Evolutionary conservation across 2,797 vertebrate species (phyloP).

Genomic region (Pangasius larnaudii): DNA sequence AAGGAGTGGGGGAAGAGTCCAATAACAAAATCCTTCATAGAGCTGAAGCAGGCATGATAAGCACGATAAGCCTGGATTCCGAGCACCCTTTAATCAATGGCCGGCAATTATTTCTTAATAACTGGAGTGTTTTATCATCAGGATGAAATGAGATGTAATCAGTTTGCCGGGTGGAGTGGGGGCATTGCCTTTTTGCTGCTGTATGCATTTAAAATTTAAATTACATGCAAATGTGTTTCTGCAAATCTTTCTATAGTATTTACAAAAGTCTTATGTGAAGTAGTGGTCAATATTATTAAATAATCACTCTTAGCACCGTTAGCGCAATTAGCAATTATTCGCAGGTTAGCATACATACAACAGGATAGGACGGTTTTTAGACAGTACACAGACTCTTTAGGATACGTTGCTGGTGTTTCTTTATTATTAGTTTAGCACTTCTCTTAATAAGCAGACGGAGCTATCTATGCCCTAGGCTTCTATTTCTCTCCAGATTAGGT

Average conservation of each 20-base stretch:
- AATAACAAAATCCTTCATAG: slow-evolving; percentile 43
- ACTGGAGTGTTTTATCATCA: slow-evolving; percentile 17
- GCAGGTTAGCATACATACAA: background rate
- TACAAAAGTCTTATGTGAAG: too few relatives aligned
- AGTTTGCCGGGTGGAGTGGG: background rate
- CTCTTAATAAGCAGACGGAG: background rate
- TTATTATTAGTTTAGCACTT: background rate
- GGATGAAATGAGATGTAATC: slow-evolving; percentile 17
- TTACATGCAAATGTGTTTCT: background rate
- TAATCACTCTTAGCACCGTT: background rate
- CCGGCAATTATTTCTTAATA: slow-evolving; percentile 31
- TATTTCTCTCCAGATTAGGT: background rate
- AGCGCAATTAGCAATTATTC: background rate
- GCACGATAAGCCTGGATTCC: slow-evolving; percentile 22
- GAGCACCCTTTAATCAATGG: slow-evolving; percentile 34
- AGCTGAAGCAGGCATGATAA: slow-evolving; percentile 2
- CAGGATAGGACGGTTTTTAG: background rate
- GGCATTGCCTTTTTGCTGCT: background rate
- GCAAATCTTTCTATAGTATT: background rate
- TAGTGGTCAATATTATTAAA: background rate
- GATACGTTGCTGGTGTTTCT: background rate
- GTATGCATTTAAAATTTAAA: background rate
- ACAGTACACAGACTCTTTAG: background rate
- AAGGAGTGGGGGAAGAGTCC: slow-evolving; percentile 10
- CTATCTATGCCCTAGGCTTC: background rate